Evolutionary conservation across 2,888 invertebrate species (phyloP).

Genomic region (Tanypteryx hageni): DNA sequence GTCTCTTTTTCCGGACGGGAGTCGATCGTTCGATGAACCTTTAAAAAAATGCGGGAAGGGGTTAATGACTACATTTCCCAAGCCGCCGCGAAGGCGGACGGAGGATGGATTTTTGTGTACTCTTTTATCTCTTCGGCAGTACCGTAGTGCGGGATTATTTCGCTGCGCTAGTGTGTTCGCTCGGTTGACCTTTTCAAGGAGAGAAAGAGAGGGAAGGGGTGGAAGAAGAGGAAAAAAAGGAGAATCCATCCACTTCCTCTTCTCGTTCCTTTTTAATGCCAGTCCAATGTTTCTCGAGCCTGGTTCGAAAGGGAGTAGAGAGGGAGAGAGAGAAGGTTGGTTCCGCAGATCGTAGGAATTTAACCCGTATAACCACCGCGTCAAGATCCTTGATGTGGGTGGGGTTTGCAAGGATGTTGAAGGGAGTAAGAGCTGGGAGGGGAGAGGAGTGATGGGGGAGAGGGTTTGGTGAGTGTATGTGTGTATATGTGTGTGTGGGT

Average conservation of each 20-base stretch:
- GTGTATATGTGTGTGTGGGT: not conserved
- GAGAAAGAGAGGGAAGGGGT: not conserved
- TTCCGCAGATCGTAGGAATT: slow-evolving; percentile 28
- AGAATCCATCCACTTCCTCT: no score
- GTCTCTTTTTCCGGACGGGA: not conserved
- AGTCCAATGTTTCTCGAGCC: not conserved
- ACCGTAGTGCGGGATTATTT: not conserved
- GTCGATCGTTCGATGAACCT: slow-evolving; percentile 4
- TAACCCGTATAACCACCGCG: slow-evolving; percentile 1
- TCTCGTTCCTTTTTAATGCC: not conserved
- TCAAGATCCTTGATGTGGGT: slow-evolving; percentile 28
- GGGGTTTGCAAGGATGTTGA: not conserved
- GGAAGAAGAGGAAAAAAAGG: no score
- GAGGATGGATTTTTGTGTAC: not conserved
- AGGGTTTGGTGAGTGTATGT: not conserved
- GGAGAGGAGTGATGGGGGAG: not conserved
- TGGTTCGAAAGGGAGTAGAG: no score
- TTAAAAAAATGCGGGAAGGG: not conserved
- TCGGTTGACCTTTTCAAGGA: slow-evolving; percentile 32
- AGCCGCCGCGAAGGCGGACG: not conserved
- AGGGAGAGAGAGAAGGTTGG: not conserved
- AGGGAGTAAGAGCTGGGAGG: not conserved
- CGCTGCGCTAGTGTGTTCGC: not conserved
- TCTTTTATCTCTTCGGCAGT: not conserved
- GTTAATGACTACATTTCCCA: not conserved